These are phyloP conservation scores for Babyrousa celebensis DNA, from an alignment of 2,797 vertebrate species.

Conservation along the genomic window DNA sequence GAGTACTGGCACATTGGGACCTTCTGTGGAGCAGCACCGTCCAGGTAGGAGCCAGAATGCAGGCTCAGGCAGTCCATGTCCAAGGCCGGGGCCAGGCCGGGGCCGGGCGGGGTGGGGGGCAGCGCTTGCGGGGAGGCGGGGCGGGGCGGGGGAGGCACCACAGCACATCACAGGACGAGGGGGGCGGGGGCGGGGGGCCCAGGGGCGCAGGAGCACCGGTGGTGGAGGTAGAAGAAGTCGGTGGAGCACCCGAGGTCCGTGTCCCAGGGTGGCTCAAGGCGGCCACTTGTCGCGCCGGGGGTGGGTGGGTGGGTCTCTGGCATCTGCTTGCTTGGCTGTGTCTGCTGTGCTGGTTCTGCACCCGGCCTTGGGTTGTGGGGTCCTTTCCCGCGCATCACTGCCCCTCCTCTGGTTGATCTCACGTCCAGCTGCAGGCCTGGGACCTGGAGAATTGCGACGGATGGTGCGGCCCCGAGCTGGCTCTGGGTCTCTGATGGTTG, in stretches of 20 bases:
- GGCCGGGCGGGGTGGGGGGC: not conserved
- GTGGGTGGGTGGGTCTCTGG: not conserved
- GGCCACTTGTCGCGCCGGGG: not conserved
- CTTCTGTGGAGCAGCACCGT: not conserved
- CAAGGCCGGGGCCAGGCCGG: not conserved
- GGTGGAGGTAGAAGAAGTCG: conserved; percentile 80
- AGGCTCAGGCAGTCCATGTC: conserved; percentile 68
- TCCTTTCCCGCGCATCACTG: conserved; percentile 60
- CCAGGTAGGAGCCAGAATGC: conserved; percentile 79
- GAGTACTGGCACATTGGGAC: conserved; percentile 46
- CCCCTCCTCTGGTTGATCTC: not conserved
- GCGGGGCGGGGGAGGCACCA: not conserved
- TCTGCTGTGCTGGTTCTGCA: not conserved
- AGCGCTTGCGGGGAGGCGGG: conserved; percentile 60
- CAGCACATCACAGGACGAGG: not conserved
- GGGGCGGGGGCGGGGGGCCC: not conserved
- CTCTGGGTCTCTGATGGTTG: conserved; percentile 30
- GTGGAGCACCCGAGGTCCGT: conserved; percentile 82
- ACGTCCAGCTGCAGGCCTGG: not conserved
- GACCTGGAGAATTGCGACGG: conserved; percentile 43
- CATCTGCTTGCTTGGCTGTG: conserved; percentile 80
- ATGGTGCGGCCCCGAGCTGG: conserved; percentile 26
- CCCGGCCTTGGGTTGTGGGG: conserved; percentile 61
- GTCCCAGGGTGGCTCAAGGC: conserved; percentile 70
- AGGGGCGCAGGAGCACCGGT: conserved; percentile 75